Conservation (phyloP, 2,797 vertebrate genomes). For the Pseudochirops corinnae region DNA sequence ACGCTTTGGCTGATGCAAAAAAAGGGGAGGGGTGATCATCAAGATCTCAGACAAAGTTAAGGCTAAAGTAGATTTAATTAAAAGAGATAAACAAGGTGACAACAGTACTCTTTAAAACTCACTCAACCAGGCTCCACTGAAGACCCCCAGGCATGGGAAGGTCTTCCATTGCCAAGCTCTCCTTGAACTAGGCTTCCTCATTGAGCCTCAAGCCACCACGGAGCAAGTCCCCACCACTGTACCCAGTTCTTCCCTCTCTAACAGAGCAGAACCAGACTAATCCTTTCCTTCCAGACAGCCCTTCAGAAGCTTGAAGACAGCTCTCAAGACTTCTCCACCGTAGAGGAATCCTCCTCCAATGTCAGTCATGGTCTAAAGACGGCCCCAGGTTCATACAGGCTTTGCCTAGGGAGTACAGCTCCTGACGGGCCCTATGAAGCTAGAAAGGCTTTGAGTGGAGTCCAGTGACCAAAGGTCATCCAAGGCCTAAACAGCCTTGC, state of each 20-base stretch:
- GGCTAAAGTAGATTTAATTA: not conserved
- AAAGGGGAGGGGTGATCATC: too few species aligned
- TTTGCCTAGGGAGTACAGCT: not conserved
- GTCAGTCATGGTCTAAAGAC: not conserved
- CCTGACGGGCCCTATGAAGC: not conserved
- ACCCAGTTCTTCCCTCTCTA: too few species aligned
- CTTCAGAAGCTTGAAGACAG: not conserved
- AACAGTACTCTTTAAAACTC: not conserved
- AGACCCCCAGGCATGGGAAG: too few species aligned
- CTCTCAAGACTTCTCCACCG: not conserved
- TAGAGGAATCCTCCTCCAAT: not conserved
- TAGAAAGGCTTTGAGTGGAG: not conserved
- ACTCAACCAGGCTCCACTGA: too few species aligned
- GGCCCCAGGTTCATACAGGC: not conserved
- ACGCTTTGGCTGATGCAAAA: not conserved
- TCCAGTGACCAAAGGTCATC: not conserved
- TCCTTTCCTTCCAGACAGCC: not conserved
- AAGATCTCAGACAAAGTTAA: not conserved
- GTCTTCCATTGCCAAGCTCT: not conserved
- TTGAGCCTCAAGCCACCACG: not conserved
- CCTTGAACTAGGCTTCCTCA: not conserved
- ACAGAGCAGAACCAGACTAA: not conserved
- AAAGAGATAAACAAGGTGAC: not conserved
- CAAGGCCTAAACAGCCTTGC: not conserved
- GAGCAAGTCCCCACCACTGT: too few species aligned